phyloP scores from a whole-genome alignment of 2,888 invertebrate species.

The Eristalis arbustorum region DNA sequence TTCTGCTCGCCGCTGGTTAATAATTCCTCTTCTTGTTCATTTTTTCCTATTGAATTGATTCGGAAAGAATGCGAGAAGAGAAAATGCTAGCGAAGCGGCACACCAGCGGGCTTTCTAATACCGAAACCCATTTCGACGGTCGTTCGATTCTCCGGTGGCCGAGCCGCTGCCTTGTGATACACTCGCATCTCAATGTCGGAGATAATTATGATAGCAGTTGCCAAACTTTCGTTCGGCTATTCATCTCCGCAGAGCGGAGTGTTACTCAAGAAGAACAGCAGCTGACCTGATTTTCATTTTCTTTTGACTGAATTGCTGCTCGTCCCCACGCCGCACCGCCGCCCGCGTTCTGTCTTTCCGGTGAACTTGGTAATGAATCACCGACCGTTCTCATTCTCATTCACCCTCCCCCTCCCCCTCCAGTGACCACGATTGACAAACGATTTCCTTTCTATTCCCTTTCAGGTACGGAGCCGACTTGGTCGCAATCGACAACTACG shows the following conservation, averaged over 20 bases:
- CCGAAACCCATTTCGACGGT: constrained; percentile 24
- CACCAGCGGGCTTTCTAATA: constrained; percentile 44
- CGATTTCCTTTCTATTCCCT: not conserved
- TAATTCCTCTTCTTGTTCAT: constrained; percentile 3
- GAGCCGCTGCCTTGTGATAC: no score
- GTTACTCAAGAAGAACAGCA: constrained; percentile 30
- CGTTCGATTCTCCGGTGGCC: not conserved
- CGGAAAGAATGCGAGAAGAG: constrained; percentile 44
- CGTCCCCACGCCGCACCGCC: not conserved
- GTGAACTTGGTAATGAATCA: constrained; percentile 62
- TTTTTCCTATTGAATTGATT: constrained; percentile 35
- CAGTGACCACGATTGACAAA: constrained; percentile 26
- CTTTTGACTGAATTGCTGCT: constrained; percentile 6
- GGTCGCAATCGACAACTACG: constrained; percentile 93
- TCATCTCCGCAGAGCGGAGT: not conserved
- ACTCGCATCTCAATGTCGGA: not conserved
- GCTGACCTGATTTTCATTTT: constrained; percentile 63
- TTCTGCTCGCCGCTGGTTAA: not conserved
- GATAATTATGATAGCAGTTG: constrained; percentile 12
- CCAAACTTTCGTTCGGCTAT: constrained; percentile 40
- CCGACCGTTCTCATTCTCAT: not conserved
- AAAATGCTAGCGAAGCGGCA: constrained; percentile 22
- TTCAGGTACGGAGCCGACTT: constrained; percentile 96
- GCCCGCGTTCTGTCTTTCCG: constrained; percentile 19
- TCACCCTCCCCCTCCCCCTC: no score